Base-by-base conservation (phyloP, 92 coral and sea anemone species). In the Umimayanthus kanabou region DNA sequence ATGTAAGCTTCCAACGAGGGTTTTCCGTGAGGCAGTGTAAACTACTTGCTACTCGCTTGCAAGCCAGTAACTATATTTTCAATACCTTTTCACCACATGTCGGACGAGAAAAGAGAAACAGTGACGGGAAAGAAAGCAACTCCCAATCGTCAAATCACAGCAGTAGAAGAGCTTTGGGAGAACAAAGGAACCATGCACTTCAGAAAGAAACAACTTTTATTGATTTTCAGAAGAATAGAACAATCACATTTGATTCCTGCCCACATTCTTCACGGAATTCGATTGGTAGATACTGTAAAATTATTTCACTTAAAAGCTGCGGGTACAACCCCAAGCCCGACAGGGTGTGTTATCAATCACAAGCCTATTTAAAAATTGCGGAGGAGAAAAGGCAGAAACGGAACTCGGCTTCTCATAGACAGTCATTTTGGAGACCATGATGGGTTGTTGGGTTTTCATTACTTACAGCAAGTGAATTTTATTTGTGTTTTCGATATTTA, bases 11-110 rank as follows among this genome's bases (percentile, higher is more conserved):
- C 25, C 93, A 88, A 23, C 82, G 79, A 2, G 96, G 94, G 25
- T 94, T 94, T 79, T 79, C 93, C 14, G 80, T 33, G 20, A 64
- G 85, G 23, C 94, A 92, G 82, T 92, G 94, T 75, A 25, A 80
- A 29, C 77, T 90, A 39, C 91, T 94, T 28, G 92, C 93, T 9
- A 71, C 93, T 22, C 90, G 94, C 5, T 94, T 90, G 9, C 92
- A 90, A 23, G 89, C 87, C 30, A 82, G 93, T 22, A 94, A 94
- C 80, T 90, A 94, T 80, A 85, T 94, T 15, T 88, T 80, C 55
- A 81, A 90, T 80, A 40, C 72, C 61, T 69, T 77, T 84, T 88
- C 84, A 15, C 18, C 37, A 6, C 73, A 53, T 15, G 53, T 30
- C 16, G 49, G n/a, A 20, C 55, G 69, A 64, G 10, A 66, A 65